These are phyloP conservation scores for Trachelipus rathkii DNA, from an alignment of 1,140 invertebrate species.

Conservation along the genomic window DNA sequence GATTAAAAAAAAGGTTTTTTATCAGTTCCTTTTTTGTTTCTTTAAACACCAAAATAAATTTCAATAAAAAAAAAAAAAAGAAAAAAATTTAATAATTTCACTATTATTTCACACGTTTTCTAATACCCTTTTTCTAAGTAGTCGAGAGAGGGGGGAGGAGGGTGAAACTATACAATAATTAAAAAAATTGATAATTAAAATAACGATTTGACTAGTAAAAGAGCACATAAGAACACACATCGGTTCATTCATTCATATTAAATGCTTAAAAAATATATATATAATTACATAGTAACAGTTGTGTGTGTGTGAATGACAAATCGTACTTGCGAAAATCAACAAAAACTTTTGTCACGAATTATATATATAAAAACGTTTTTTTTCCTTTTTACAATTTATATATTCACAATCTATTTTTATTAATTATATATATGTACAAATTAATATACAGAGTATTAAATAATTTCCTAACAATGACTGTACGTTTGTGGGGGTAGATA, in stretches of 20 bases:
- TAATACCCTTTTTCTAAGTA: too few species aligned
- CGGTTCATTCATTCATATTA: too few species aligned
- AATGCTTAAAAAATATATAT: background rate
- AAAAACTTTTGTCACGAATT: background rate
- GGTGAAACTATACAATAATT: too few species aligned
- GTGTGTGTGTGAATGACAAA: background rate
- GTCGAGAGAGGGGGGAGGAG: too few species aligned
- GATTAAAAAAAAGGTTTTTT: too few species aligned
- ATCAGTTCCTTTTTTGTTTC: too few species aligned
- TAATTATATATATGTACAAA: background rate
- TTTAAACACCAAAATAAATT: too few species aligned
- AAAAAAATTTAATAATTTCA: too few species aligned
- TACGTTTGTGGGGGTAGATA: slow-evolving; percentile 35
- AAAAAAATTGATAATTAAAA: background rate
- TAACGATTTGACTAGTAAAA: background rate
- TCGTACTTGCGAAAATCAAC: background rate
- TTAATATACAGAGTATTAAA: slow-evolving; percentile 38
- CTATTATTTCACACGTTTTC: too few species aligned
- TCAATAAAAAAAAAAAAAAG: too few species aligned
- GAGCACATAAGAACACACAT: background rate
- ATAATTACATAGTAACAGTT: too few species aligned
- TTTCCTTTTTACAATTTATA: slow-evolving; percentile 7
- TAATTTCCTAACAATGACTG: slow-evolving; percentile 36
- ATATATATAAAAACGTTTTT: background rate
- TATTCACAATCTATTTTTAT: slow-evolving; percentile 2